Evolutionary conservation across 1,140 invertebrate species (phyloP).

Genomic region (Conus betulinus): DNA sequence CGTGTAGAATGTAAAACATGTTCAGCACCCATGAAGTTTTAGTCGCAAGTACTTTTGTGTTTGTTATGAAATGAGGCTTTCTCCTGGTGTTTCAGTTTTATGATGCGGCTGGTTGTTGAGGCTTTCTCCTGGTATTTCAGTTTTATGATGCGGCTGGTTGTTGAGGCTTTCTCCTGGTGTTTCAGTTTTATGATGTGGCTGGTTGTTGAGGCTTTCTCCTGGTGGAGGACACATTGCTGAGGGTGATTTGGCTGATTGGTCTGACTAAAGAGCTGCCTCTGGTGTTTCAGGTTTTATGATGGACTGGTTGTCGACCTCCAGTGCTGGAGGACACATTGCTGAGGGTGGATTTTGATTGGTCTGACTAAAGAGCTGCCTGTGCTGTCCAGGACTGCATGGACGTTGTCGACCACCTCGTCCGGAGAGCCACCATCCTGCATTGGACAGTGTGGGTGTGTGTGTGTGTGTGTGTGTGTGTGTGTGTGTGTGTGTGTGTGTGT

Average conservation of each 20-base stretch:
- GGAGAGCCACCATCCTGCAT: conserved; percentile 86
- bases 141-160: conserved; percentile 87
- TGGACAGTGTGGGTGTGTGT: conserved; percentile 73
- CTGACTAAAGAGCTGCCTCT: conserved; percentile 90
- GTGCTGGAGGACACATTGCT: conserved; percentile 89
- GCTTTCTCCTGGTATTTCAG: conserved; percentile 74
- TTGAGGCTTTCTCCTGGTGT: conserved; percentile 78
- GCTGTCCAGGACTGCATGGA: conserved; percentile 88
- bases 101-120: conserved; percentile 90
- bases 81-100: conserved; percentile 73
- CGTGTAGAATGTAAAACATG: too few species aligned
- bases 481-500: not conserved
- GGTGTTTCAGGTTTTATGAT: conserved; percentile 79
- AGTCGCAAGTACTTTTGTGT: too few species aligned
- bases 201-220: conserved; percentile 90
- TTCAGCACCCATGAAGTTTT: too few species aligned
- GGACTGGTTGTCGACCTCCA: conserved; percentile 79
- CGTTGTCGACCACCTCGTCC: conserved; percentile 88
- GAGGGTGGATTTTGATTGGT: conserved; percentile 86
- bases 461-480: too few species aligned
- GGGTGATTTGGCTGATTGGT: conserved; percentile 89
- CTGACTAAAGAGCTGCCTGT: conserved; percentile 90
- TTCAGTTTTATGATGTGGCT: conserved; percentile 84
- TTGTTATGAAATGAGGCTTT: too few species aligned
- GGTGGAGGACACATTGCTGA: conserved; percentile 87